These are phyloP conservation scores for Bothrops alternatus DNA, from an alignment of 2,797 vertebrate species.

Conservation along the genomic window DNA sequence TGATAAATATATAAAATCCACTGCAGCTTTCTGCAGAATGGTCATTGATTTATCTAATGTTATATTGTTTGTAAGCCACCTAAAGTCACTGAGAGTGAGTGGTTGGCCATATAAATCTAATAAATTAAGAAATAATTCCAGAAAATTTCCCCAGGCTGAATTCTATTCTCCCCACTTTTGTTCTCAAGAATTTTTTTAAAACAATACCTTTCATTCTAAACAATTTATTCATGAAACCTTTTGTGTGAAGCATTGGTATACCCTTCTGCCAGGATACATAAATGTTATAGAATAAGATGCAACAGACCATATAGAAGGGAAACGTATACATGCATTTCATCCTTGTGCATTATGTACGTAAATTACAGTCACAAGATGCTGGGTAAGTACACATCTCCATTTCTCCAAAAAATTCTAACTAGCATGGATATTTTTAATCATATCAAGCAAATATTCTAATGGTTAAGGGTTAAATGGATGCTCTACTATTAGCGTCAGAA, in stretches of 20 bases:
- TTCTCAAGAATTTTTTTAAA: not conserved
- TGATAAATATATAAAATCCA: not conserved
- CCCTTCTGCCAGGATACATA: not conserved
- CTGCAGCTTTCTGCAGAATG: not conserved
- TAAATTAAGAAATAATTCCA: not conserved
- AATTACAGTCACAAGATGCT: not conserved
- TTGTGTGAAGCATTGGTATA: not conserved
- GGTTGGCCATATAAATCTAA: not conserved
- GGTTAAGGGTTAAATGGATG: not conserved
- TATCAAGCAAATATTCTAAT: not conserved
- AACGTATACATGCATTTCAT: not conserved
- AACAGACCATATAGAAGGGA: not conserved
- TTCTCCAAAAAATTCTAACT: not conserved
- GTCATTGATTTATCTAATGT: not conserved
- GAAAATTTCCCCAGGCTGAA: not conserved
- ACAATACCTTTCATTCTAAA: not conserved
- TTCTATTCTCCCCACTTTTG: not conserved
- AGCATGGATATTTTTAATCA: not conserved
- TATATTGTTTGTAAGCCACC: not conserved
- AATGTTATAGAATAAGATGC: not conserved
- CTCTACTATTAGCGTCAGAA: not conserved
- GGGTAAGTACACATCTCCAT: not conserved
- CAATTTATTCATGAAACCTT: not conserved
- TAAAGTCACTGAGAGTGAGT: not conserved
- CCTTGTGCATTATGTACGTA: not conserved